phyloP scores from a whole-genome alignment of 1,140 invertebrate genomes.

The Leptinotarsa defecta region DNA sequence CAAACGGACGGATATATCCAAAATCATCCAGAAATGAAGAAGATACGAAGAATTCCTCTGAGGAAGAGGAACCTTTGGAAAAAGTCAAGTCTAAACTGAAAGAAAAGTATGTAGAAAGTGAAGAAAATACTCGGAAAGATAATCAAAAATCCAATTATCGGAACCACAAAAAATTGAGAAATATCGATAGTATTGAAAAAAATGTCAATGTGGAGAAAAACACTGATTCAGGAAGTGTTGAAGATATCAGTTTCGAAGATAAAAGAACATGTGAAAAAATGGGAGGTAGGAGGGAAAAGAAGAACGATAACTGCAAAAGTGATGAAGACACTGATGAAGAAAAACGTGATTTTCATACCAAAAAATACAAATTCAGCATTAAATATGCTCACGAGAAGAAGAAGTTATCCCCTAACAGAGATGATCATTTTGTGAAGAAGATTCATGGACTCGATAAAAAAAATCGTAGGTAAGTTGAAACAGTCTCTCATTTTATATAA shows the following conservation, averaged over 20 bases:
- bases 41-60: neutral
- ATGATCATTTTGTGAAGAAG: conserved; percentile 31
- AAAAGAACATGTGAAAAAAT: neutral
- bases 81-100: neutral
- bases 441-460: conserved; percentile 23
- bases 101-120: conserved; percentile 20
- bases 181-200: neutral
- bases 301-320: neutral
- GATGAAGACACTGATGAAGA: conserved; percentile 16
- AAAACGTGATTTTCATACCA: conserved; percentile 18
- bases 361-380: conserved; percentile 34
- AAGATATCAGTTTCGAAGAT: neutral
- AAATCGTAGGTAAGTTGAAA: conserved; percentile 21
- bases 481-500: too few relatives aligned
- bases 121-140: neutral
- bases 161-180: too few relatives aligned
- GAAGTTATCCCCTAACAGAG: conserved; percentile 31
- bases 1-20: neutral
- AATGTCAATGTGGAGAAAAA: neutral
- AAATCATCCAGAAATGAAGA: neutral
- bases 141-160: neutral
- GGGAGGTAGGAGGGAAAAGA: neutral
- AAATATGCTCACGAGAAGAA: conserved; percentile 41
- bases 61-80: neutral
- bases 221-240: neutral